These are phyloP conservation scores for Aphodius sticticus DNA, from an alignment of 2,888 invertebrate species.

Conservation along the genomic window DNA sequence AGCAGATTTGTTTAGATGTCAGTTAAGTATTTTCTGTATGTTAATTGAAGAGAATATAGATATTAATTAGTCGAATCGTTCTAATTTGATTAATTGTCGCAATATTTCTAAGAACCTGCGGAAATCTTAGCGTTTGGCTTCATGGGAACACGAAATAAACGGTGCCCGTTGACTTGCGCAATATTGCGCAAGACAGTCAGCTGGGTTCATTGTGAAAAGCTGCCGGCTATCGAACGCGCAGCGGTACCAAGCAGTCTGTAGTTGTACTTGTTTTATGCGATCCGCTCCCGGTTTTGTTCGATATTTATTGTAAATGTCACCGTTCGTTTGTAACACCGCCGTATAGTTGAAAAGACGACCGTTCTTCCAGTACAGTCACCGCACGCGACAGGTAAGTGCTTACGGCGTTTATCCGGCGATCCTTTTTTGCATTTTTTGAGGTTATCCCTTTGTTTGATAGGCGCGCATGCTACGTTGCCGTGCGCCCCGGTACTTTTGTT, in stretches of 20 bases:
- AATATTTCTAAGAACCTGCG: not conserved
- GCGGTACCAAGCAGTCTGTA: constrained; percentile 44
- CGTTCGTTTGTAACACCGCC: not conserved
- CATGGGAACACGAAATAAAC: not conserved
- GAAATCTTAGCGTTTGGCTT: not conserved
- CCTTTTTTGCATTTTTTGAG: constrained; percentile 48
- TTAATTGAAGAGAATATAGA: too few species aligned
- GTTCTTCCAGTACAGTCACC: constrained; percentile 20
- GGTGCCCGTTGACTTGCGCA: not conserved
- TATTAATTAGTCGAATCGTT: too few species aligned
- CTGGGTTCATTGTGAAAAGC: constrained; percentile 57
- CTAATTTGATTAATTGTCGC: too few species aligned
- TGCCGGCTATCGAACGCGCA: constrained; percentile 51
- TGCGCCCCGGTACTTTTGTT: not conserved
- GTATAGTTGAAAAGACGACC: not conserved
- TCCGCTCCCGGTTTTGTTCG: not conserved
- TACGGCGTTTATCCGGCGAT: constrained; percentile 14
- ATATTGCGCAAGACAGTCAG: constrained; percentile 48
- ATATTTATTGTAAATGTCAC: not conserved
- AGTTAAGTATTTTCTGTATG: too few species aligned
- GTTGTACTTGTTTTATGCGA: constrained; percentile 26
- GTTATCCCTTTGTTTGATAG: constrained; percentile 51
- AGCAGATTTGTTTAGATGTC: not conserved
- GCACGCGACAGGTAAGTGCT: constrained; percentile 37
- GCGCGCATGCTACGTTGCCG: constrained; percentile 49